phyloP scores from a whole-genome alignment of 2,888 invertebrate species.

The Deladenus siricidicola region DNA sequence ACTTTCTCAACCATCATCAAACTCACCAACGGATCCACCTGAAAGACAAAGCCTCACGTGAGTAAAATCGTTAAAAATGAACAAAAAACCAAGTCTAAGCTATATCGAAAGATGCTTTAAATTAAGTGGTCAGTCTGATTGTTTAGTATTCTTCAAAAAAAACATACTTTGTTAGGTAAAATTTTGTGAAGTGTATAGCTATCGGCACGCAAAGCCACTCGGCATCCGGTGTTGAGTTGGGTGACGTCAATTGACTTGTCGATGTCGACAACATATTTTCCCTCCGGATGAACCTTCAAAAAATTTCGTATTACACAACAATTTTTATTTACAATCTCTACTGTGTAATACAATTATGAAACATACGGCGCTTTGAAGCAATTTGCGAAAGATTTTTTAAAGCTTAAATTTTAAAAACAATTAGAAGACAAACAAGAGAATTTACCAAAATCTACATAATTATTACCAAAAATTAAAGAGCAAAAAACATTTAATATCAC shows the following conservation, averaged over 20 bases:
- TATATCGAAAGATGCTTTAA: neutral
- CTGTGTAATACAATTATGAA: no score
- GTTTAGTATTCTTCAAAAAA: no score
- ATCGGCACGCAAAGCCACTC: constrained; percentile 93
- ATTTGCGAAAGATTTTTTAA: no score
- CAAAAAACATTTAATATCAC: no score
- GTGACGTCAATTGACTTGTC: constrained; percentile 98
- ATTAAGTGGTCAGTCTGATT: neutral
- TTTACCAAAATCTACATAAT: neutral
- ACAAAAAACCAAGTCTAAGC: neutral
- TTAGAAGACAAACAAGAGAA: neutral
- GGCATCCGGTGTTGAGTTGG: constrained; percentile 90
- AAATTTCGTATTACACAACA: neutral
- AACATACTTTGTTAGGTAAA: constrained; percentile 78
- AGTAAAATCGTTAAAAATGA: neutral
- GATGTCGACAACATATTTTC: constrained; percentile 96
- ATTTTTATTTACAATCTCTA: no score
- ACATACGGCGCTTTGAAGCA: no score
- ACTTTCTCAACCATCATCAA: constrained; percentile 99
- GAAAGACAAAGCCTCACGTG: constrained; percentile 12
- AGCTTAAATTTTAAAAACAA: no score
- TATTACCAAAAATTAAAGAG: neutral
- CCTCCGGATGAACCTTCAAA: constrained; percentile 84
- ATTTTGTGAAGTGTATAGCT: constrained; percentile 97
- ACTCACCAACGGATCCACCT: constrained; percentile 93